Evolutionary conservation across 1,140 invertebrate genomes (phyloP), one percentile per base, ranked within the genome.

Genomic region (Drosophila mojavensis): DNA sequence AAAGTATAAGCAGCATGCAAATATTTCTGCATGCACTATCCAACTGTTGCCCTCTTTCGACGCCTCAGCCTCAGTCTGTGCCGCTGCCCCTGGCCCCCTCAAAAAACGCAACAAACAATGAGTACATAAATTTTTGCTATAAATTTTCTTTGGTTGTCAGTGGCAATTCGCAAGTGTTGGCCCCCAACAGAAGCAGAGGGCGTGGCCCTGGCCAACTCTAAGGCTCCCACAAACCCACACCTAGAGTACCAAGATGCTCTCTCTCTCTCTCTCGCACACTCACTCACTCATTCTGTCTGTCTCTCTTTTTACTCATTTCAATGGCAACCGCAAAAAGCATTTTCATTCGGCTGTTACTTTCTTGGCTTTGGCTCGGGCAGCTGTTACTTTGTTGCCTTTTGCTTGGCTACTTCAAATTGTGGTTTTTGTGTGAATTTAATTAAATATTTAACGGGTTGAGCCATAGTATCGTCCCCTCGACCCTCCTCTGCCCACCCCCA

Each of bases 91-190:
- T 24, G 20, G 20, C 20, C 20, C 20, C 64, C 20, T 17, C 7
- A 10, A 33, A 64, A 54, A 56, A 65, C 28, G 48, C 71, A 85
- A 74, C 74, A 81, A 81, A 81, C 81, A 85, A 81, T 62, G 45
- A 79, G 75, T 81, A 78, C 81, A 85, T 85, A 85, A 60, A 85
- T 88, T 88, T 88, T 77, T 83, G 84, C 83, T 83, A 88, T 86
- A 86, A 86, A 86, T 86, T 86, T 88, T 72, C 83, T 88, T 86
- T 80, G 83, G 69, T 88, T 86, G 83, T 86, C 84, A 86, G 83
- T 86, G 83, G 83, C 83, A 86, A 82, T 79, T 82, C 88, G 55
- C 82, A 86, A 86, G 81, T 84, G 81, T 61, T 61, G 53, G 51
- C 61, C 33, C 33, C 33, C 33, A 50, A 61, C 41, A 47, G 2